Evolutionary conservation across 2,888 invertebrate species (phyloP).

Genomic region (Syrista parreyssii): DNA sequence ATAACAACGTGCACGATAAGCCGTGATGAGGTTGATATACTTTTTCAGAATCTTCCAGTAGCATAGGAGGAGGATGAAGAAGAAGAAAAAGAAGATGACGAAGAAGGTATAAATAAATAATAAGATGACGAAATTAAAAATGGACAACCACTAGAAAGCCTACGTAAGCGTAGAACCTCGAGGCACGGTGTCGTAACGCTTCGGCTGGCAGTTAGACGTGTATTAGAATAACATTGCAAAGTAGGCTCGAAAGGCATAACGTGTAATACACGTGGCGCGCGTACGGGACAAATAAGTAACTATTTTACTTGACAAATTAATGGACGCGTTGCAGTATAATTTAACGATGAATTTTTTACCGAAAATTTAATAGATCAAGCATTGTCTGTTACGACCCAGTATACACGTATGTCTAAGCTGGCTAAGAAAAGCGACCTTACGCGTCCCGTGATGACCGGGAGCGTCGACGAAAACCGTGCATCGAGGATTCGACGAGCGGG

Average conservation of each 20-base stretch:
- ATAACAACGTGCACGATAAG: neutral
- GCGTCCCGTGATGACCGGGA: neutral
- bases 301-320: neutral
- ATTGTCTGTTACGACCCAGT: neutral
- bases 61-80: too few species aligned
- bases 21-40: neutral
- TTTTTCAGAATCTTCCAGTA: neutral
- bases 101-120: neutral
- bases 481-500: constrained; percentile 19
- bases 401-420: neutral
- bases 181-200: neutral
- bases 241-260: neutral
- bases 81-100: neutral
- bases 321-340: neutral
- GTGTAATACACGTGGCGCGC: neutral
- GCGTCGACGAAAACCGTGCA: neutral
- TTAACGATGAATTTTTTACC: neutral
- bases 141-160: neutral
- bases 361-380: neutral
- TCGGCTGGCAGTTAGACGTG: neutral
- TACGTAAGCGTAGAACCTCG: neutral
- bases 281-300: neutral
- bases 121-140: neutral
- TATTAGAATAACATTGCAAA: neutral
- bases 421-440: neutral